Base-by-base conservation (phyloP, 2,797 vertebrate genomes). In the Saxicola maurus region DNA sequence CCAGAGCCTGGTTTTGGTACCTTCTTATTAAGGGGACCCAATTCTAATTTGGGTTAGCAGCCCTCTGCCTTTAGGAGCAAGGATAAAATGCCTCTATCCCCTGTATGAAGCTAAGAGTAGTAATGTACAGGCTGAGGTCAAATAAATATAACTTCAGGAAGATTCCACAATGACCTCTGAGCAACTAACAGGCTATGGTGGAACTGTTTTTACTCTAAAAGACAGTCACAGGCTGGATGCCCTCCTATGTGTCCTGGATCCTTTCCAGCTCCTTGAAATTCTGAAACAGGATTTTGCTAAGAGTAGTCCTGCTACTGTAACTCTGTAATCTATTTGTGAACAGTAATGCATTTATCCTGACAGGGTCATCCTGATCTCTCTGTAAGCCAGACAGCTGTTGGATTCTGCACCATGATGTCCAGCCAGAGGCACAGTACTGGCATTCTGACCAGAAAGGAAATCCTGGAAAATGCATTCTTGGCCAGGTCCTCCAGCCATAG, bases 391-490 rank as follows among this genome's bases (percentile, higher is more conserved):
- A 13, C 13, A 23, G 35, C 13, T 16, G n/a, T 11, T 45, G 53
- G 31, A 73, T 66, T 75, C 52, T 56, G 21, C 21, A 89, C 42
- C 8, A 95, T 96, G 96, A 82, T 93, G 57, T 89, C 93, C 31
- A 74, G 80, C 17, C 67, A 65, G 60, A 89, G n/a, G 38, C 94
- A 51, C 1, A 11, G 38, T 9, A 30, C 65, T 42, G 94, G 80
- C 60, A 81, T 67, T 37, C 30, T 78, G 33, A 92, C 91, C 10
- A 30, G 91, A 52, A 95, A 90, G 33, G 95, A 96, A 46, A 51
- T 95, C 40, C 83, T 96, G 33, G 95, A 96, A 51, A 93, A 86
- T 2, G 95, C 78, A 2, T 96, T 96, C 78, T 85, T 96, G 68
- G 87, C 83, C 0, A 17, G 27, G 11, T 37, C 59, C n/a, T 89